Conservation (phyloP, 2,888 invertebrate species). For the Podotricha telesiphe region DNA sequence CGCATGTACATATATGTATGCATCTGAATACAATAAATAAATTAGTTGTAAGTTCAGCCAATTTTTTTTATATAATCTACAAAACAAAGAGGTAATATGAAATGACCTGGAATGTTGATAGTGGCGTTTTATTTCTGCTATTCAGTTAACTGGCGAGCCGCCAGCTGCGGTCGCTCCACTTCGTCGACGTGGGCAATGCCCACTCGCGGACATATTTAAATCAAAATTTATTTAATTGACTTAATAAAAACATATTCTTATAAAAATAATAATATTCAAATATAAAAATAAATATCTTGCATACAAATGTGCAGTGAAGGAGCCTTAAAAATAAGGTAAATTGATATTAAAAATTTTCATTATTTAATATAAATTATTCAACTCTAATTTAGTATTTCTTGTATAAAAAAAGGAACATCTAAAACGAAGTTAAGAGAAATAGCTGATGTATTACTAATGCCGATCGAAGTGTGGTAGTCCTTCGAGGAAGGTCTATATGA, state of each 20-base stretch:
- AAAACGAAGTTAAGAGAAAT: neutral
- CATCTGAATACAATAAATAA: neutral
- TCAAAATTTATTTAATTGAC: slow-evolving; percentile 43
- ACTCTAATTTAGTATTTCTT: neutral
- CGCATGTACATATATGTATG: no score
- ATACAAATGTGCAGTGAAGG: no score
- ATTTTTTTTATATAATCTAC: slow-evolving; percentile 39
- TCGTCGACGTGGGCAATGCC: slow-evolving; percentile 67
- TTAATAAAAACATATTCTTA: slow-evolving; percentile 17
- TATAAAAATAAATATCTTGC: no score
- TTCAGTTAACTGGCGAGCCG: slow-evolving; percentile 72
- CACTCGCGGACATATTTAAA: slow-evolving; percentile 55
- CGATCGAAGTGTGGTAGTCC: slow-evolving; percentile 33
- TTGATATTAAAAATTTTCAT: no score
- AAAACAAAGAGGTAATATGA: slow-evolving; percentile 74
- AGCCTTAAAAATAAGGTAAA: no score
- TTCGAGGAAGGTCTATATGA: slow-evolving; percentile 45
- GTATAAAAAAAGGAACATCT: neutral
- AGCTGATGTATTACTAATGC: slow-evolving; percentile 7
- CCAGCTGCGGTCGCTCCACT: slow-evolving; percentile 72
- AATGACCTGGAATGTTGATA: slow-evolving; percentile 82
- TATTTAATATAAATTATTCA: neutral
- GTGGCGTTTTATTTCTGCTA: slow-evolving; percentile 80
- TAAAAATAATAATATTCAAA: neutral
- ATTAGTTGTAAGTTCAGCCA: neutral